These are phyloP conservation scores for Aplocera efformata DNA, from an alignment of 2,888 invertebrate species.

Conservation along the genomic window DNA sequence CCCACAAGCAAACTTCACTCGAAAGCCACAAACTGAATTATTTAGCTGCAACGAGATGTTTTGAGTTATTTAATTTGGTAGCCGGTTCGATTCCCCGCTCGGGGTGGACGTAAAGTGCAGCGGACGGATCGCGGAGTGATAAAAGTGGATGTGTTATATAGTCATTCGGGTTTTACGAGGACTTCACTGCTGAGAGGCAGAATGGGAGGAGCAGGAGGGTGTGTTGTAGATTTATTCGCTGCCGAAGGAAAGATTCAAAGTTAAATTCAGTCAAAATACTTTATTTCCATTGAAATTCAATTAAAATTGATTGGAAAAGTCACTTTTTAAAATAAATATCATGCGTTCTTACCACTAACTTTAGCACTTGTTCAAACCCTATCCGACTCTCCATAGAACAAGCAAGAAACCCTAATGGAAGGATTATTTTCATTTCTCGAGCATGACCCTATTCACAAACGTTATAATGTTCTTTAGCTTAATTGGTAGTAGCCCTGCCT, in stretches of 20 bases:
- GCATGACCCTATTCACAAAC: too few species aligned
- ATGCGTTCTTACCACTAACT: too few species aligned
- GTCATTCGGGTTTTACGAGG: constrained; percentile 3
- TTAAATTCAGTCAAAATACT: too few species aligned
- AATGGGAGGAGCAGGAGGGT: background rate
- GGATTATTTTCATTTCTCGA: too few species aligned
- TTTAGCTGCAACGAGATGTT: constrained; percentile 37
- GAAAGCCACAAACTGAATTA: constrained; percentile 39
- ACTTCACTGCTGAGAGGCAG: background rate
- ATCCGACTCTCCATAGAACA: too few species aligned
- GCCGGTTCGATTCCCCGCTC: constrained; percentile 38
- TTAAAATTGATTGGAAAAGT: too few species aligned
- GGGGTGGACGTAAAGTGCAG: constrained; percentile 33
- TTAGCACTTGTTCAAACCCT: too few species aligned
- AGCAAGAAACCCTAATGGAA: too few species aligned
- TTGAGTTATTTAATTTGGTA: constrained; percentile 47
- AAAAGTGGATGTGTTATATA: constrained; percentile 2
- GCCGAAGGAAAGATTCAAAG: background rate
- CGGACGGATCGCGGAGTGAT: constrained; percentile 13
- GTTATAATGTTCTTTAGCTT: too few species aligned
- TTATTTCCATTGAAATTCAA: too few species aligned
- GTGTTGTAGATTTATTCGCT: background rate
- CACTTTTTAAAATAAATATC: too few species aligned
- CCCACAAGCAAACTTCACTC: background rate
- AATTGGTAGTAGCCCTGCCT: too few species aligned